Conservation (phyloP, 1,140 invertebrate genomes). For the Caenorhabditis elegans region DNA sequence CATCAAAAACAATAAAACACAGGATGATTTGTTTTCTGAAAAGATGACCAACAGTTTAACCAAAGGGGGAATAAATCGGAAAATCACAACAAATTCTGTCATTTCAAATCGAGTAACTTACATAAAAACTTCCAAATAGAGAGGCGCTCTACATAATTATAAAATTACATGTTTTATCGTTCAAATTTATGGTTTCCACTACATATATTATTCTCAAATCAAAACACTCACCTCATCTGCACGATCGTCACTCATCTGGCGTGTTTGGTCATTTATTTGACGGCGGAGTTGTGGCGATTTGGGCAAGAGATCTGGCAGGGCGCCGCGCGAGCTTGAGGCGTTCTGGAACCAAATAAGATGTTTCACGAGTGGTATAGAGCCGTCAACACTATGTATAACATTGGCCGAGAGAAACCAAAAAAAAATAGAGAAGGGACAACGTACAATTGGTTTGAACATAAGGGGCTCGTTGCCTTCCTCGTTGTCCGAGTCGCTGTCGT, state of each 20-base stretch:
- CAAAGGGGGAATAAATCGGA: constrained; percentile 37
- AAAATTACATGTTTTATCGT: not conserved
- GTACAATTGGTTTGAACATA: constrained; percentile 19
- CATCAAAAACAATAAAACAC: not conserved
- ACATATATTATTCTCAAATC: not conserved
- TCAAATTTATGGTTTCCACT: not conserved
- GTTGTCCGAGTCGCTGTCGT: constrained; percentile 32
- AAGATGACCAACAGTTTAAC: constrained; percentile 16
- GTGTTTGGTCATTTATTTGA: not conserved
- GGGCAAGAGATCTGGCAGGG: constrained; percentile 40
- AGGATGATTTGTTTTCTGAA: not conserved
- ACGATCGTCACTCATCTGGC: constrained; percentile 36
- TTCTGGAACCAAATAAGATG: not conserved
- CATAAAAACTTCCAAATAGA: constrained; percentile 62
- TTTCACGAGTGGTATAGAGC: no score
- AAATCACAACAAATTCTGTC: constrained; percentile 28
- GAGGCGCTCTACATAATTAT: constrained; percentile 55
- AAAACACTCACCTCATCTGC: constrained; percentile 57
- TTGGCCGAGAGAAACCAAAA: not conserved
- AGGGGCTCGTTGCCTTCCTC: constrained; percentile 6
- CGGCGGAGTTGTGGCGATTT: constrained; percentile 23
- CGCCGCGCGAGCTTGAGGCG: not conserved
- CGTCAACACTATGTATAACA: no score
- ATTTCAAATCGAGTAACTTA: constrained; percentile 49
- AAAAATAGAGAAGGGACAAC: not conserved